Base-by-base conservation (phyloP, 2,888 invertebrate species). In the Rutpela maculata region DNA sequence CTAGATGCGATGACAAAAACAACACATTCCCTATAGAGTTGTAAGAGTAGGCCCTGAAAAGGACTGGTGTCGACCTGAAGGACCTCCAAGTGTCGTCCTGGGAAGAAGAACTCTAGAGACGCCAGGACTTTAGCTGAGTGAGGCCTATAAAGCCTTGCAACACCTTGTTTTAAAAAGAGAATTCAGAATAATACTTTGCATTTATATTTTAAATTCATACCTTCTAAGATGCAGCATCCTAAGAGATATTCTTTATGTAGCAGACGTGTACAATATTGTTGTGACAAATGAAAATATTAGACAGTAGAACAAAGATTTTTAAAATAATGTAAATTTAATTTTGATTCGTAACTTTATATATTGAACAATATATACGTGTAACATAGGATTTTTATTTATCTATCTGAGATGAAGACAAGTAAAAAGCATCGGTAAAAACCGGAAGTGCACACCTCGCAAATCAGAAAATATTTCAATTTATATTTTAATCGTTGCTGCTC, bases 1-100 rank as follows among this genome's bases (percentile, higher is more conserved):
- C 83, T 84, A 84, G 82, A 85, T 83, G 83, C 84, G 84, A 82
- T 83, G 82, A 85, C 84, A 86, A 86, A 86, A 86, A 87, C 85
- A 86, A 85, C 86, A 85, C 86, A 83, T 77, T 84, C 85, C 84
- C 85, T 80, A 74, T 84, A 84, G 86, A 83, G 84, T 83, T 70
- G 82, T 84, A 81, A 82, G 79, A 79, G 81, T 81, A 79, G 82
- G 78, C 78, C 76, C 81, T 81, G 83, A 84, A 83, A 84, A 80
- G 84, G 74, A 77, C 74, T 50, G 57, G 78, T 78, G 78, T 78
- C 74, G 75, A 71, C 76, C 74, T 79, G 76, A 77, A 79, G 76
- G 68, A 74, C 60, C 38, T 75, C 38, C 65, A 55, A 79, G 79
- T 70, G 70, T 60, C 70, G 70, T 70, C 70, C 35, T 60, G 70